These are phyloP conservation scores for Macrosoma leucophasiata DNA, from an alignment of 2,888 invertebrate species.

Conservation along the genomic window DNA sequence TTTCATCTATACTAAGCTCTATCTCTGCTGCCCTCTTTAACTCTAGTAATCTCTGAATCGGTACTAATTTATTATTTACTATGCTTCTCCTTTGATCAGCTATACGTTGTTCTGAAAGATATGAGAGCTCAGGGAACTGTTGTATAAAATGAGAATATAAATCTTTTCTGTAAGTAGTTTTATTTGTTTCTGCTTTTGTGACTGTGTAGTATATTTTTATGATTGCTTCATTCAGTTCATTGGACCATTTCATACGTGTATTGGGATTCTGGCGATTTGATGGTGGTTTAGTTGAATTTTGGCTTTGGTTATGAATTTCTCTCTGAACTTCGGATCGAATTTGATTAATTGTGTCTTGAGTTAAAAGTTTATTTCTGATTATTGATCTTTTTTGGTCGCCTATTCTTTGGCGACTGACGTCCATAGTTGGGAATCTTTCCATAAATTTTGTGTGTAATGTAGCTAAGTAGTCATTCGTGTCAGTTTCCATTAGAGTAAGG, in stretches of 20 bases:
- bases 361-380: conserved; percentile 12
- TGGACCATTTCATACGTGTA: conserved; percentile 11
- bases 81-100: conserved; percentile 19
- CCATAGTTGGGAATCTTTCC: conserved; percentile 12
- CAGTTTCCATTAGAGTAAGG: conserved; percentile 12
- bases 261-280: not conserved
- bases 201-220: conserved; percentile 13
- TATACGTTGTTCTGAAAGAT: conserved; percentile 20
- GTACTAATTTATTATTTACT: conserved; percentile 15
- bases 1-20: not conserved
- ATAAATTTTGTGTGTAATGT: conserved; percentile 11
- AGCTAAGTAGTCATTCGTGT: conserved; percentile 9
- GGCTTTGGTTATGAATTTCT: conserved; percentile 1
- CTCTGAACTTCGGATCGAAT: conserved; percentile 11
- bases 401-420: conserved; percentile 15
- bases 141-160: conserved; percentile 9
- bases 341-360: conserved; percentile 11
- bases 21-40: not conserved
- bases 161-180: conserved; percentile 11
- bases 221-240: conserved; percentile 14
- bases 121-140: conserved; percentile 10
- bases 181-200: conserved; percentile 13
- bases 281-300: not conserved
- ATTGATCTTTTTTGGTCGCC: conserved; percentile 20
- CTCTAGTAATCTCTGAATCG: not conserved